Evolutionary conservation across 2,888 invertebrate species (phyloP).

Genomic region (Leptinotarsa juncta): DNA sequence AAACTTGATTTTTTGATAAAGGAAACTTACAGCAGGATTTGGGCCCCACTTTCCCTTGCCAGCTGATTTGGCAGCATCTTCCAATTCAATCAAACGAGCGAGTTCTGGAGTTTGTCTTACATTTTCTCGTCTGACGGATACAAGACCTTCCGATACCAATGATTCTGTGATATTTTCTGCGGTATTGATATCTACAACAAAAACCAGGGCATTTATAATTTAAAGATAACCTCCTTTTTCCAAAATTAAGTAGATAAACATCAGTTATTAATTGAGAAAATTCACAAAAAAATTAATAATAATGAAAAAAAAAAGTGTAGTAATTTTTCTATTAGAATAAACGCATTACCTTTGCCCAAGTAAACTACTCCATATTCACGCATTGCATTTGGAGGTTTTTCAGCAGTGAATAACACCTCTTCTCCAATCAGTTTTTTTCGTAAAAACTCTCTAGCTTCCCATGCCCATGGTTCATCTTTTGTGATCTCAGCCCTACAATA

Average conservation of each 20-base stretch:
- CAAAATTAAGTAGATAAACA: too few relatives aligned
- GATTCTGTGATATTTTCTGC: conserved; percentile 91
- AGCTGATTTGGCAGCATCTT: conserved; percentile 89
- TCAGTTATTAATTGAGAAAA: too few relatives aligned
- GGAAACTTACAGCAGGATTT: conserved; percentile 52
- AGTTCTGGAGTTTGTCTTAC: conserved; percentile 76
- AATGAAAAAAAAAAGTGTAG: conserved; percentile 14
- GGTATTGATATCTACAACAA: conserved; percentile 68
- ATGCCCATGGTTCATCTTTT: conserved; percentile 94
- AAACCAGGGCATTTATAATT: conserved; percentile 1
- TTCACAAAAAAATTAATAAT: background rate
- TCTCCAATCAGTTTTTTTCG: conserved; percentile 93
- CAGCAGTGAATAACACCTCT: conserved; percentile 86
- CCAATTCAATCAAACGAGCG: conserved; percentile 81
- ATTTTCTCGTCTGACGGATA: conserved; percentile 79
- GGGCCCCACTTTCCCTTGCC: conserved; percentile 84
- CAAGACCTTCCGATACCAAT: conserved; percentile 90
- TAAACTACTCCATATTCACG: conserved; percentile 91
- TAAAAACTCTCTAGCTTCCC: conserved; percentile 97
- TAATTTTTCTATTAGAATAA: conserved; percentile 2
- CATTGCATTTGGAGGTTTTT: conserved; percentile 85
- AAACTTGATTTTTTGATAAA: conserved; percentile 10
- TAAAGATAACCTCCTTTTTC: too few relatives aligned
- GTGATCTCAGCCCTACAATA: conserved; percentile 73
- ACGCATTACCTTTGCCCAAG: conserved; percentile 78